A percentile compares a stretch with the other conserved stretches of the same genome.
These are phyloP conservation scores for Melanogrammus aeglefinus DNA, from an alignment of 2,797 vertebrate genomes.

Conservation along the genomic window DNA sequence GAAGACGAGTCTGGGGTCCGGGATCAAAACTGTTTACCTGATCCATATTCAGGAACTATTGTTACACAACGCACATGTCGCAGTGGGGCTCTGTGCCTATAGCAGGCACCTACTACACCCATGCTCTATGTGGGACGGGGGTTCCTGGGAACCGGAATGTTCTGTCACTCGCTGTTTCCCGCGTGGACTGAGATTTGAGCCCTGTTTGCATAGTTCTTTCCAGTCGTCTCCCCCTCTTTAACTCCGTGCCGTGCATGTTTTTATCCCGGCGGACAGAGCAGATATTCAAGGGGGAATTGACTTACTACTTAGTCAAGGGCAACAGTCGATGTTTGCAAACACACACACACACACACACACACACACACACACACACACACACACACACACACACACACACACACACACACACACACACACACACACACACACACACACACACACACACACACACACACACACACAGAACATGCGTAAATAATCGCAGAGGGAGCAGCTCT, in stretches of 20 bases:
- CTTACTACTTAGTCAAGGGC: slow-evolving; percentile 30
- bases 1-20: neutral
- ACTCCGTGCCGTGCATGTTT: neutral
- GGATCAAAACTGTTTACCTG: neutral
- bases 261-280: slow-evolving; percentile 12
- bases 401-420: slow-evolving; percentile 27
- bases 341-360: slow-evolving; percentile 68
- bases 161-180: slow-evolving; percentile 41
- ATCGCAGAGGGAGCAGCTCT: slow-evolving; percentile 63
- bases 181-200: slow-evolving; percentile 43
- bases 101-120: neutral
- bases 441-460: slow-evolving; percentile 69
- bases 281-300: slow-evolving; percentile 24
- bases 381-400: slow-evolving; percentile 64
- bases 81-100: neutral
- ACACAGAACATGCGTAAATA: slow-evolving; percentile 73
- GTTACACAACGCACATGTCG: neutral
- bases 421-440: slow-evolving; percentile 70
- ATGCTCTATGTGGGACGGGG: slow-evolving; percentile 6
- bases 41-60: neutral
- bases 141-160: neutral
- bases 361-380: slow-evolving; percentile 70
- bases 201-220: slow-evolving; percentile 35
- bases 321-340: slow-evolving; percentile 73
- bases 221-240: slow-evolving; percentile 9